Base-by-base conservation (phyloP, 1,140 invertebrate species). In the Kradibia gibbosae region DNA sequence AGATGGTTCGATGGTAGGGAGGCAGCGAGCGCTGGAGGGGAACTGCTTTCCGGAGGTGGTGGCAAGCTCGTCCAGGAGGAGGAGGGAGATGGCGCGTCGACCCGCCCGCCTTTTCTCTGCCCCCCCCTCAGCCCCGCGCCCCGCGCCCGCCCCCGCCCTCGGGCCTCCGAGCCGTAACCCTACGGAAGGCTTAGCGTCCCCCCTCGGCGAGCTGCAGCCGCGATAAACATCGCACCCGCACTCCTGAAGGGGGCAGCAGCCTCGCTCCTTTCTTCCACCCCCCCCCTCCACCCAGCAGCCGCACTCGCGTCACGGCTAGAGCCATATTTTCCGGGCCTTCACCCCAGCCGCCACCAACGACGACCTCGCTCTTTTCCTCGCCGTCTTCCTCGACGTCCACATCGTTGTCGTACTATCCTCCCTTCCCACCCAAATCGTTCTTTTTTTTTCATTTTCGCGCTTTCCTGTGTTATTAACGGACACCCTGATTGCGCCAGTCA, bases 391-490 rank as follows among this genome's bases (percentile, higher is more conserved):
- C 76, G 81, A 81, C 83, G 22, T 60, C 81, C 22, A 78, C 77
- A 42, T 78, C 82, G 67, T 71, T 83, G 81, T 82, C 83, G 42
- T 28, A n/a, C 22, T 25, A 25, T 73, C 71, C 0, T 22, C 50
- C 0, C 10, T 34, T 17, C 57, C 11, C 80, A 86, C 84, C 83
- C 81, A 53, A 11, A 11, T 53, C 22, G 3, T 17, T 20, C 50
- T 53, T 53, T 67, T 34, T 25, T 39, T 4, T 81, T 86, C 84
- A 82, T 78, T 85, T 85, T 86, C 84, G 85, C 84, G 85, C 86
- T 87, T 87, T 86, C 85, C 85, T 87, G 87, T 88, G 86, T 87
- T 78, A 42, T 85, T 86, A n/a, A 81, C 86, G 80, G 80, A 87
- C 86, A 84, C 85, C 85, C 76, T 80, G 34, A 67, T 39, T 83